These are phyloP conservation scores for Arion vulgaris DNA, from an alignment of 1,140 invertebrate species.

Conservation along the genomic window DNA sequence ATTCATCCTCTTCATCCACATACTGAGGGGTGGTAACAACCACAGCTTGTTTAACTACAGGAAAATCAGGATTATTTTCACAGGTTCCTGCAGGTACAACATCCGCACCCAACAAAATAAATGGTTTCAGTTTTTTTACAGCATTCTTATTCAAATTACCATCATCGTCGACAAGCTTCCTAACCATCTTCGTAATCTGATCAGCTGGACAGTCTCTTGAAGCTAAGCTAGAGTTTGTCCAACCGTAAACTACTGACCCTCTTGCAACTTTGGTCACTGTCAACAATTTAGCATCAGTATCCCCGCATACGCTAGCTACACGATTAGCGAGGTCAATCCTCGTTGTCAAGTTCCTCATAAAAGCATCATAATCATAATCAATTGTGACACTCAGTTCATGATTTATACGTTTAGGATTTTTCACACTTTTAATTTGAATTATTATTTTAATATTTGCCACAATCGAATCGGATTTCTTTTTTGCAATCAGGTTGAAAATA, in stretches of 20 bases:
- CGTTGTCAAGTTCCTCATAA: slow-evolving; percentile 79
- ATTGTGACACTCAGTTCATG: slow-evolving; percentile 85
- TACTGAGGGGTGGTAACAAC: neutral
- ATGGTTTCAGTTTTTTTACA: slow-evolving; percentile 81
- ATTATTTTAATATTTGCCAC: slow-evolving; percentile 44
- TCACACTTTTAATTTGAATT: slow-evolving; percentile 41
- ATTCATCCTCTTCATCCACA: neutral
- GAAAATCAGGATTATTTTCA: neutral
- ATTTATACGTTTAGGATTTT: slow-evolving; percentile 42
- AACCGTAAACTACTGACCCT: slow-evolving; percentile 78
- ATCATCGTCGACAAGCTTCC: slow-evolving; percentile 74
- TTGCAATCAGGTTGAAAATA: slow-evolving; percentile 47
- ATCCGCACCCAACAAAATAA: slow-evolving; percentile 71
- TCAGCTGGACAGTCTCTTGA: slow-evolving; percentile 82
- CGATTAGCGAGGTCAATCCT: slow-evolving; percentile 84
- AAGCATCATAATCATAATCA: slow-evolving; percentile 81
- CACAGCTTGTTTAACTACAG: neutral
- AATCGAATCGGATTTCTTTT: slow-evolving; percentile 13
- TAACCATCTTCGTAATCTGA: slow-evolving; percentile 81
- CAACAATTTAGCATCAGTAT: slow-evolving; percentile 82
- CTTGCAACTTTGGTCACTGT: slow-evolving; percentile 79
- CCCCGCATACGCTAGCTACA: slow-evolving; percentile 81
- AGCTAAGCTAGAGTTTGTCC: slow-evolving; percentile 85
- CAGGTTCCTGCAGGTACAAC: neutral
- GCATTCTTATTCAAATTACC: slow-evolving; percentile 77